Base-by-base conservation (phyloP, 2,888 invertebrate species). In the Hoplodrina blanda region DNA sequence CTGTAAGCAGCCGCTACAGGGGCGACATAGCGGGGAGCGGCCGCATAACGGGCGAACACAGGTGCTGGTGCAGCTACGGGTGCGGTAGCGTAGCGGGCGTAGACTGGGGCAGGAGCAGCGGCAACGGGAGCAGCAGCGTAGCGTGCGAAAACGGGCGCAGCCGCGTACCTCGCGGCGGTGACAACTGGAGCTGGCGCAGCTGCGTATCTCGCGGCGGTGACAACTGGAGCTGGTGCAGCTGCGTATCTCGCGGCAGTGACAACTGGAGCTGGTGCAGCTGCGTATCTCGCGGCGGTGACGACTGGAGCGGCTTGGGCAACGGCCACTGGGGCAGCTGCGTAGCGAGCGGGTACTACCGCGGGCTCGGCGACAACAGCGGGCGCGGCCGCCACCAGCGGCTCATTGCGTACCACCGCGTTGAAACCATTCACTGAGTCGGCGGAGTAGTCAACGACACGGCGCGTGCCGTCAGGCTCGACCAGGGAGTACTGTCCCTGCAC, bases 401-500 rank as follows among this genome's bases (percentile, higher is more conserved):
- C 91, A 52, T 95, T 93, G 62, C 93, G 91, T 17, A 95, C 94
- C 0, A 93, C 91, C 4, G 94, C 94, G 76, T 92, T 93, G 85
- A 94, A 95, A 15, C 95, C 95, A 70, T 93, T 93, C 50, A 93
- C 85, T 8, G 93, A 84, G 75, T 94, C 94, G 37, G 94, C 94
- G 6, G 89, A 81, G 84, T 95, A 95, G 78, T 94, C 93, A 0
- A 95, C 95, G 0, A 89, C 74, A 60, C 96, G 96, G 50, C 91
- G 90, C 2, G 92, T 92, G 57, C 94, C 94, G 65, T 95, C 95
- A 57, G 94, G 85, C 0, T 95, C 92, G 6, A 93, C 89, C 11
- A 95, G 85, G 1, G 93, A 93, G 86, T 95, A 95, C 60, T 90
- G 89, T 8, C 95, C 94, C 75, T 90, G 91, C 4, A 96, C 96